These are phyloP conservation scores for Noctua comes DNA, from an alignment of 2,888 invertebrate genomes.

Conservation along the genomic window DNA sequence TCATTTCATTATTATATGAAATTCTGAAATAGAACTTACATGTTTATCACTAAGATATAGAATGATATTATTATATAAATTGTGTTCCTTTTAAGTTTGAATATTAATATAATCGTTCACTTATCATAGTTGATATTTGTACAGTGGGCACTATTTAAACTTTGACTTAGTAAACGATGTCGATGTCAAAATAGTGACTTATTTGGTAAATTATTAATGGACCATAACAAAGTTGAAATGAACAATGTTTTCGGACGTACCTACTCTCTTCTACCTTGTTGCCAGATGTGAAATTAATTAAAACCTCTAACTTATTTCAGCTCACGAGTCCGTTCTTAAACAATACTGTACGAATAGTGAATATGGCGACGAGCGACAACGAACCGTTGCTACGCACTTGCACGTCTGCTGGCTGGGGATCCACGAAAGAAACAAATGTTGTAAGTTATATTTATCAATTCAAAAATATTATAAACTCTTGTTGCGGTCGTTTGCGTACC, in stretches of 20 bases:
- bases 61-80: background rate
- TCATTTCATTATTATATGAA: too few species aligned
- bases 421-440: background rate
- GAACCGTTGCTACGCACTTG: background rate
- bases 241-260: background rate
- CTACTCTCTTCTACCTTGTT: background rate
- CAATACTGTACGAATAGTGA: background rate
- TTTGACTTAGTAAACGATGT: background rate
- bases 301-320: constrained; percentile 9
- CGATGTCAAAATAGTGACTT: background rate
- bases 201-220: background rate
- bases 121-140: background rate
- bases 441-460: constrained; percentile 27
- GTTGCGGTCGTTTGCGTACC: background rate
- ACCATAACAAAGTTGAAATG: background rate
- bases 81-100: background rate
- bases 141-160: background rate
- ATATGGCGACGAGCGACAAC: background rate
- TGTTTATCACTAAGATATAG: background rate
- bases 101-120: background rate
- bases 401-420: constrained; percentile 29
- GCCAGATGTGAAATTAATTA: background rate
- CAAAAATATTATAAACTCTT: background rate
- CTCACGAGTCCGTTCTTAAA: background rate
- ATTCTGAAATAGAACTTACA: background rate